Evolutionary conservation across 1,140 invertebrate genomes (phyloP).

Genomic region (Chelonus insularis): DNA sequence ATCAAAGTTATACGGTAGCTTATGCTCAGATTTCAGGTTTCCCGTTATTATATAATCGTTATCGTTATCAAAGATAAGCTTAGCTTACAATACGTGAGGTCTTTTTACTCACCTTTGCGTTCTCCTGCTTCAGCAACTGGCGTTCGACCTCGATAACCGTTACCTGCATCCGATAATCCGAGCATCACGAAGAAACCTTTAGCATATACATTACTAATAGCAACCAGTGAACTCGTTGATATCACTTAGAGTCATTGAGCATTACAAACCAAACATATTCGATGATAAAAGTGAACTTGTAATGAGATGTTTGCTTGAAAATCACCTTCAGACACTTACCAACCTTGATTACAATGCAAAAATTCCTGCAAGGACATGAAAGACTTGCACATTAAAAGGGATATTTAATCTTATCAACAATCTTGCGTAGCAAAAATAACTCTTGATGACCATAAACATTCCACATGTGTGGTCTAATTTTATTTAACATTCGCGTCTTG

Average conservation of each 20-base stretch:
- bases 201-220: neutral
- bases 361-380: no score
- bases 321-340: constrained; percentile 36
- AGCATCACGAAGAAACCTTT: constrained; percentile 3
- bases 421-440: no score
- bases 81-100: constrained; percentile 14
- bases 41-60: constrained; percentile 24
- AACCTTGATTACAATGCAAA: constrained; percentile 7
- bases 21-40: neutral
- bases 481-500: no score
- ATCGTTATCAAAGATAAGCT: constrained; percentile 20
- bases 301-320: constrained; percentile 39
- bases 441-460: no score
- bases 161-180: constrained; percentile 12
- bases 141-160: constrained; percentile 23
- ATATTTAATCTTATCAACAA: no score
- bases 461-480: no score
- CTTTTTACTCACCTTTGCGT: neutral
- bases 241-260: no score
- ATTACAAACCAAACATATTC: no score
- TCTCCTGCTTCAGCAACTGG: neutral
- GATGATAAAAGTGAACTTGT: constrained; percentile 32
- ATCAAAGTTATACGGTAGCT: neutral
- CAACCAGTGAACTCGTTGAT: constrained; percentile 21
- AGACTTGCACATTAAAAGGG: no score